phyloP scores from a whole-genome alignment of 2,888 invertebrate genomes.

The Amblyteles armatorius region DNA sequence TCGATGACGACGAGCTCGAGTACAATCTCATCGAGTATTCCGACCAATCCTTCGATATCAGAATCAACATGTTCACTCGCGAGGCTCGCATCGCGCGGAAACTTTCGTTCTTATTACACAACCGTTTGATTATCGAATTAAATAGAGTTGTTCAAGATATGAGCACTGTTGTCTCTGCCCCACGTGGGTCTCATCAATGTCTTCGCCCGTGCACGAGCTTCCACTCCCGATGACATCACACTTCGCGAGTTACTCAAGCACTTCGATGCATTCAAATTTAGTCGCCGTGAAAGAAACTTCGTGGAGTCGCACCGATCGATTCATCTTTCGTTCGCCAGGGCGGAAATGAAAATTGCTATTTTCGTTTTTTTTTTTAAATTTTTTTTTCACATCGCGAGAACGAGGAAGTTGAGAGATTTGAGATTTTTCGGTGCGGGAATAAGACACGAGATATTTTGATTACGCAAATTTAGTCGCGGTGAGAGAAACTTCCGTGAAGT shows the following conservation, averaged over 20 bases:
- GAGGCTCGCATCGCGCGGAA: constrained; percentile 31
- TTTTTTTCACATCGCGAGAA: background rate
- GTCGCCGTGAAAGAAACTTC: background rate
- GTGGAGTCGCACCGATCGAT: background rate
- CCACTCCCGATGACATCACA: constrained; percentile 36
- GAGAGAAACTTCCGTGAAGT: background rate
- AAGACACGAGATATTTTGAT: constrained; percentile 52
- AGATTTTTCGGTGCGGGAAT: constrained; percentile 48
- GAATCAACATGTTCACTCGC: constrained; percentile 42
- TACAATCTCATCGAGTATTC: constrained; percentile 29
- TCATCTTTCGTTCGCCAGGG: background rate
- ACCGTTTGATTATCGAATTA: constrained; percentile 31
- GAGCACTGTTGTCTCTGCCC: constrained; percentile 47
- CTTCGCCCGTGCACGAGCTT: constrained; percentile 25
- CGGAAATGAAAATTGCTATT: background rate
- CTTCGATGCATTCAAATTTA: background rate
- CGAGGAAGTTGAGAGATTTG: background rate
- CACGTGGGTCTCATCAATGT: constrained; percentile 58
- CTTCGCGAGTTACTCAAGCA: constrained; percentile 6
- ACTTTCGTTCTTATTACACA: constrained; percentile 31
- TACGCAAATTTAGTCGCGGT: background rate
- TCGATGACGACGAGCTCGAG: background rate
- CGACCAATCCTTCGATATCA: constrained; percentile 35
- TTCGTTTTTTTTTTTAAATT: background rate
- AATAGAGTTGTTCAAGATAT: constrained; percentile 41